Evolutionary conservation across 2,888 invertebrate species (phyloP), one percentile per base, ranked within the genome.

Genomic region (Julus scandinavius): DNA sequence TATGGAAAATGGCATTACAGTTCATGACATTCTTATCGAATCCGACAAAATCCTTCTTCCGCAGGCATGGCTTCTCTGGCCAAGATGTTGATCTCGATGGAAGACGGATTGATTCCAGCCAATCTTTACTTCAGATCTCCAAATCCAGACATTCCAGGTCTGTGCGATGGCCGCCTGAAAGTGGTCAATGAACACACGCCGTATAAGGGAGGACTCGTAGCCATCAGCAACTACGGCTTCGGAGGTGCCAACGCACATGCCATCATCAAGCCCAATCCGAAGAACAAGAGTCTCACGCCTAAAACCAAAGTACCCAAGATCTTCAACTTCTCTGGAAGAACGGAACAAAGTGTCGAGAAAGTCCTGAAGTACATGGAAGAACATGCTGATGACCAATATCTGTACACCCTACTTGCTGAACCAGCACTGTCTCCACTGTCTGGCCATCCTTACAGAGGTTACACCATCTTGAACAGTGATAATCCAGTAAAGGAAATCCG

Each of bases 141-240:
- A 1, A 99, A 99, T 92, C 94, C 95, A 0, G 96, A 98, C 92
- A 97, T 99, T 89, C 96, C 97, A 11, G 97, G 97, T 17, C 93
- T 99, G 86, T 92, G 93, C 89, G 98, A 99, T 92, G 99, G 99
- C 0, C 94, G 96, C 86, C 94, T 99, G n/a, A 95, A 97, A 93
- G 95, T 99, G 87, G 97, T 99, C 29, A 94, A 96, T 90, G 94
- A 95, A 92, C 95, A 96, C 91, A 95, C 94, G 89, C 95, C 95
- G 49, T 98, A 97, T 96, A 95, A 96, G 88, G 98, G 98, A 87
- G 98, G 98, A 20, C 94, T 97, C 89, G 95, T 97, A 87, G 98
- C 96, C 40, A 93, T 99, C 50, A 99, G 99, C 93, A 99, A 98
- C 11, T 99, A 99, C 92, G 99, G 99, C 29, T 99, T 99, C 93